Evolutionary conservation across 2,113 vertebrate species (phyloP), one percentile per base, ranked within the genome.

Genomic region (Sinocyclocheilus maitianheensis): DNA sequence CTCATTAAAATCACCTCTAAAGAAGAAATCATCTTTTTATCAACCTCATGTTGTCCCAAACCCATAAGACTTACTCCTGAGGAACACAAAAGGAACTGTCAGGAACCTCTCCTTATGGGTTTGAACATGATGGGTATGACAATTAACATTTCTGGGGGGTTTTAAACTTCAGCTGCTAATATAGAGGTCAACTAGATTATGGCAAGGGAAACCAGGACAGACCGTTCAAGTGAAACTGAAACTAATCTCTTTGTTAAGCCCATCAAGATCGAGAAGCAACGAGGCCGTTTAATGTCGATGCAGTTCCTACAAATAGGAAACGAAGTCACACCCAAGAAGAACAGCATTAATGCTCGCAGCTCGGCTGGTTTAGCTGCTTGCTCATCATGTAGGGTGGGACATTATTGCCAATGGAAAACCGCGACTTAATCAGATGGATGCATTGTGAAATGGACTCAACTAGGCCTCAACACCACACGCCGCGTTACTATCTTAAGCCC

Each of bases 171-270:
- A 72, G 14, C 5, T 22, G 12, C 12, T 24, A 30, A 30, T 30
- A 16, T 14, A n/a, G 0, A 62, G 20, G 37, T 18, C 7, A 69
- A 48, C 13, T 30, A 18, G 10, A 74, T 40, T 55, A 0, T 43
- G 10, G 0, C 34, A 0, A 83, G 7, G 11, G 26, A 55, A 22
- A 80, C 22, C n/a, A 10, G 1, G 62, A 79, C 87, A 89, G 89
- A 88, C 88, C 90, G 87, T 48, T 87, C 67, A 71, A 62, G 8
- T 69, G 81, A 72, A 85, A 85, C 43, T 43, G 67, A 81, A 86
- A 77, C 40, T 76, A 80, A 88, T 75, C 83, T 26, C 80, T 71
- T 69, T 65, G 80, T 51, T 84, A 74, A 86, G 34, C 60, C 3
- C 14, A 67, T 75, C 20, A 67, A 74, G 46, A 87, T 72, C 22